Base-by-base conservation (phyloP, 30 jellyfish, hydroid and myxozoan species). In the Pseudorhiza aurosa region DNA sequence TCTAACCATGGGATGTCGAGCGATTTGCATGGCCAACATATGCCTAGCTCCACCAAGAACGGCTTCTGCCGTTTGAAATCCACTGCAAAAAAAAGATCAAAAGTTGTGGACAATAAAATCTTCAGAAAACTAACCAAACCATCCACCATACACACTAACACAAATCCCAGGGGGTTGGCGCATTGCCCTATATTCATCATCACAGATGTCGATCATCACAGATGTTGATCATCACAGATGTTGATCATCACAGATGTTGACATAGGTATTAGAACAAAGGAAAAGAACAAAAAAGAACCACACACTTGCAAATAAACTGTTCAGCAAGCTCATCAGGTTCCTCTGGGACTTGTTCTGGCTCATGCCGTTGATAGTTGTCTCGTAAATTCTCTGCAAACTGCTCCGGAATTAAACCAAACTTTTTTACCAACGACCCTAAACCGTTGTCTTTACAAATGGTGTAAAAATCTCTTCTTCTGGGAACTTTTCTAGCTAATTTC, bases 351-450 rank as follows among this genome's bases (percentile, higher is more conserved):
- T 88, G 97, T 44, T 76, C 96, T n/a, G 99, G 95, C 31, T 88
- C 97, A 72, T 95, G 97, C 15, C 97, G 87, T 47, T 88, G 99
- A 60, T 95, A 95, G 76, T 95, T 95, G 43, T 95, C 99, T 22
- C 97, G 77, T 36, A 95, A 63, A 88, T 95, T 95, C 56, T 95
- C 99, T 15, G 96, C 97, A 65, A 95, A 95, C 56, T 95, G 96
- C 42, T 68, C 96, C 5, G 99, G 95, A 2, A 90, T 40, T 62
- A 95, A 55, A 3, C 99, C 99, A 73, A 95, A 83, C 14, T 69
- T 36, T 43, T 97, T 89, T 0, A 95, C 86, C 79, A 95, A 42
- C 1, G 74, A 49, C 8, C 65, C 84, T 33, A 95, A 47, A 3
- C 99, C 99, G 58, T 75, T 79, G 60, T 93, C 97, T 22, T 72